Evolutionary conservation across 2,888 invertebrate species (phyloP).

Genomic region (Nomada lathburiana): DNA sequence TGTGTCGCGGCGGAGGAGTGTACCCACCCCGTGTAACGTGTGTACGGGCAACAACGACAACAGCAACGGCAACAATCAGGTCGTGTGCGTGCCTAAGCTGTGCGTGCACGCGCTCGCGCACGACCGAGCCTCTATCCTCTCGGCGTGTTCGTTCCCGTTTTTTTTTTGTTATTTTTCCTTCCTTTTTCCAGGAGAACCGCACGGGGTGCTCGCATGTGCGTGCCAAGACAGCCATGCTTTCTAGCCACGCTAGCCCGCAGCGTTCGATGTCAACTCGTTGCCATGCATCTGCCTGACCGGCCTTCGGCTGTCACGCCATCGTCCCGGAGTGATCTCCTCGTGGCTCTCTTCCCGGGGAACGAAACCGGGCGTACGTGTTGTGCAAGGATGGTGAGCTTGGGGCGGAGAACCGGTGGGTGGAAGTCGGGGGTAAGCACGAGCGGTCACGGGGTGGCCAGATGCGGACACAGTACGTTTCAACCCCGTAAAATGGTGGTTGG

Average conservation of each 20-base stretch:
- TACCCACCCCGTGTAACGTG: slow-evolving; percentile 7
- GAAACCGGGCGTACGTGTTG: background rate
- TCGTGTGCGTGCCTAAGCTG: slow-evolving; percentile 63
- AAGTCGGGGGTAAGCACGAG: background rate
- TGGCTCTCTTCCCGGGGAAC: background rate
- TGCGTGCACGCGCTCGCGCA: slow-evolving; percentile 69
- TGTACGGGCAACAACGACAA: slow-evolving; percentile 17
- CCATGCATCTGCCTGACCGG: slow-evolving; percentile 76
- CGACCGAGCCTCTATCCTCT: slow-evolving; percentile 54
- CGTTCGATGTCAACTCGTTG: slow-evolving; percentile 77
- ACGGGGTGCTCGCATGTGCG: slow-evolving; percentile 56
- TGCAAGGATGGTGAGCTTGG: background rate
- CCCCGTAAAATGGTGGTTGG: too few species aligned
- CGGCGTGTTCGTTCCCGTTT: background rate
- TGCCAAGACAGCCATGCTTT: slow-evolving; percentile 52
- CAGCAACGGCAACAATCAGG: slow-evolving; percentile 36
- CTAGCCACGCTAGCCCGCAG: slow-evolving; percentile 76
- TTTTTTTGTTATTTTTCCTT: slow-evolving; percentile 47
- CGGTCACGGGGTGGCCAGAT: background rate
- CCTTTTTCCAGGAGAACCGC: slow-evolving; percentile 57
- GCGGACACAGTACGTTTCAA: background rate
- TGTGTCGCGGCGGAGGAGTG: slow-evolving; percentile 62
- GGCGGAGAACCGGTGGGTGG: background rate
- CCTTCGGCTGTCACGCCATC: slow-evolving; percentile 75
- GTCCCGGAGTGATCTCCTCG: slow-evolving; percentile 29